A percentile compares a stretch with the other conserved stretches of the same genome.
phyloP scores from a whole-genome alignment of 2,888 invertebrate species.

The Lomographa bimaculata region DNA sequence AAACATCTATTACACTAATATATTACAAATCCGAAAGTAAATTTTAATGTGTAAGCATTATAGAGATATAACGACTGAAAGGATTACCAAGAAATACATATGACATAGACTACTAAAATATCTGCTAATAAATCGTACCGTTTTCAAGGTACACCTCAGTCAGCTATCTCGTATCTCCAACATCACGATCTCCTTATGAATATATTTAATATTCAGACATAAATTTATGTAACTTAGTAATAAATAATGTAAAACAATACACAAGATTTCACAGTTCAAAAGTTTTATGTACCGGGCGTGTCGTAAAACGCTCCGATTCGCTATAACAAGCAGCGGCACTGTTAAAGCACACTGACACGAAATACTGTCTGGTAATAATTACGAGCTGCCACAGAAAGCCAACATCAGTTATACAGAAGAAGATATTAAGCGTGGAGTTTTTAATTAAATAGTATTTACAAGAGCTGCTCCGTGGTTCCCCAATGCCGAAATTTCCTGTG shows the following conservation, averaged over 20 bases:
- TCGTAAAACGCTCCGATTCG: conserved; percentile 8
- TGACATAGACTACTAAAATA: no score
- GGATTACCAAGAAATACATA: no score
- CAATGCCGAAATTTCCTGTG: conserved; percentile 76
- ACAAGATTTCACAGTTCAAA: conserved; percentile 3
- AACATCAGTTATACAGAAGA: conserved; percentile 63
- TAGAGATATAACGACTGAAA: no score
- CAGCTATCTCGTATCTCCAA: no score
- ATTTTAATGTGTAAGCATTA: no score
- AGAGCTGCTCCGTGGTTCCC: conserved; percentile 61
- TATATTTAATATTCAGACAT: no score
- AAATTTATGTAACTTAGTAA: conserved; percentile 2
- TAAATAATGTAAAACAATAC: conserved; percentile 16
- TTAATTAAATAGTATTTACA: conserved; percentile 71
- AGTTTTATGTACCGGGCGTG: background rate
- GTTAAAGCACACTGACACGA: conserved; percentile 33
- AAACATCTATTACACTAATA: no score
- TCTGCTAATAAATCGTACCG: no score
- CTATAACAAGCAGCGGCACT: conserved; percentile 16
- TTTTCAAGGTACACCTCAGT: no score
- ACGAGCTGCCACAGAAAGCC: conserved; percentile 43
- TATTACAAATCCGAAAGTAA: no score
- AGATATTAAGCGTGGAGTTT: conserved; percentile 74
- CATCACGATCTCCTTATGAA: no score
- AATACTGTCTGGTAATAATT: conserved; percentile 56